Base-by-base conservation (phyloP, 2,113 vertebrate species). In the Hippocampus abdominalis region DNA sequence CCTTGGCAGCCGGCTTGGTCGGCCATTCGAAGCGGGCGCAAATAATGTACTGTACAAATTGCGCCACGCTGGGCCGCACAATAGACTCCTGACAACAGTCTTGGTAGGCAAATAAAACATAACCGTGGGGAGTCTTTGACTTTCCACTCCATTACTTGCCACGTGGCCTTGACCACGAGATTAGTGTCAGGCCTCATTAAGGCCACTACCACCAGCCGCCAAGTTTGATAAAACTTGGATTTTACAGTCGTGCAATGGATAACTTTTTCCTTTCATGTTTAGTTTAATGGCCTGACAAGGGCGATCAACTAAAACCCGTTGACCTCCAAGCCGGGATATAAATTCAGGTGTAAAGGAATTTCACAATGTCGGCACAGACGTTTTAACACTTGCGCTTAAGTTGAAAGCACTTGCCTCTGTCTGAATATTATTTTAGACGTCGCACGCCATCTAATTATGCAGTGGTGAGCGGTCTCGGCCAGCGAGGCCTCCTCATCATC, bases 121-220 rank as follows among this genome's bases (percentile, higher is more conserved):
- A 75, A 72, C 71, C 74, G 77, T 64, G 62, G 75, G 81, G 80
- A 66, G 68, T 68, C 1, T 59, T 51, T 68, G 63, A 78, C 79
- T 85, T 81, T 79, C 40, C 69, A 49, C 23, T 64, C 64, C 46
- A 71, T 78, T 77, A 57, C 69, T 46, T n/a, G 66, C 67, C 46
- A 70, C 59, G 27, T 75, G 67, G 63, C 75, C 62, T 56, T 71
- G 29, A 77, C 68, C 80, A 75, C 71, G 60, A 77, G 85, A 86
- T 88, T 82, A 86, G 72, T 75, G 84, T 71, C 83, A 70, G 75
- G 62, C 61, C 69, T 68, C 53, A 88, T 90, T 89, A 88, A 78
- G 85, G 32, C 5, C 32, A 25, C 23, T 13, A 25, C 23, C 61
- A 60, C 25, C 64, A 2, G 20, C 57, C 60, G 56, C 51, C 59